phyloP scores from a whole-genome alignment of 1,140 invertebrate species.

The Ceratina calcarata region DNA sequence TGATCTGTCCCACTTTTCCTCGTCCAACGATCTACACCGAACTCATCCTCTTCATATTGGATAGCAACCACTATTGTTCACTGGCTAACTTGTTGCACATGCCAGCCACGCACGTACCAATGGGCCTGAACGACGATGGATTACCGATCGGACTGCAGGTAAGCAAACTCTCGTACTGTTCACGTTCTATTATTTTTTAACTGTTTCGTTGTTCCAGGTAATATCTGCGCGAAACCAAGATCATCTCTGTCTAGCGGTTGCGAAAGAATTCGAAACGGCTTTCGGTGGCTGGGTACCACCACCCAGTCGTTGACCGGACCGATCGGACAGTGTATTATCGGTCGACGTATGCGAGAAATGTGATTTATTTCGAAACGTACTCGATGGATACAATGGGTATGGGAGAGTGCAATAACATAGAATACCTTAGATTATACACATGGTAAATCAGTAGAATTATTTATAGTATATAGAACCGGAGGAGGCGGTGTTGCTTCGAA shows the following conservation, averaged over 20 bases:
- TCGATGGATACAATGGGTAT: slow-evolving; percentile 10
- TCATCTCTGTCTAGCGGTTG: slow-evolving; percentile 87
- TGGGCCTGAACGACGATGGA: slow-evolving; percentile 84
- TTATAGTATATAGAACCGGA: neutral
- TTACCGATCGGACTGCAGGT: slow-evolving; percentile 89
- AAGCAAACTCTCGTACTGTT: neutral
- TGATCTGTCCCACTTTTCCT: slow-evolving; percentile 89
- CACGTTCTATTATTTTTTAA: no score
- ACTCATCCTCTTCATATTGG: slow-evolving; percentile 80
- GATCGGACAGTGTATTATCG: neutral
- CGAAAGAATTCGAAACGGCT: slow-evolving; percentile 87
- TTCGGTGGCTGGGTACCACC: slow-evolving; percentile 89
- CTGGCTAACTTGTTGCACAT: slow-evolving; percentile 88
- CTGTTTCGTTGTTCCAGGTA: slow-evolving; percentile 76
- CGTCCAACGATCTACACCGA: slow-evolving; percentile 84
- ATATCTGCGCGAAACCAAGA: slow-evolving; percentile 85
- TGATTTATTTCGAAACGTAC: neutral
- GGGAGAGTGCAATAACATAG: slow-evolving; percentile 25
- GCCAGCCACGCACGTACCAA: slow-evolving; percentile 87
- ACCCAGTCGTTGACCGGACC: neutral
- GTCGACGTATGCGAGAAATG: neutral
- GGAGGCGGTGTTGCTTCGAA: neutral
- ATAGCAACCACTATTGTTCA: slow-evolving; percentile 85
- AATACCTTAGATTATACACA: neutral
- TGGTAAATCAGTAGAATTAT: slow-evolving; percentile 21